Percentiles rank a stretch among this genome's conserved stretches.
Evolutionary conservation across 53 echinoderm and acorn worm genomes (phyloP).

Genomic region (Temnopleurus reevesii): DNA sequence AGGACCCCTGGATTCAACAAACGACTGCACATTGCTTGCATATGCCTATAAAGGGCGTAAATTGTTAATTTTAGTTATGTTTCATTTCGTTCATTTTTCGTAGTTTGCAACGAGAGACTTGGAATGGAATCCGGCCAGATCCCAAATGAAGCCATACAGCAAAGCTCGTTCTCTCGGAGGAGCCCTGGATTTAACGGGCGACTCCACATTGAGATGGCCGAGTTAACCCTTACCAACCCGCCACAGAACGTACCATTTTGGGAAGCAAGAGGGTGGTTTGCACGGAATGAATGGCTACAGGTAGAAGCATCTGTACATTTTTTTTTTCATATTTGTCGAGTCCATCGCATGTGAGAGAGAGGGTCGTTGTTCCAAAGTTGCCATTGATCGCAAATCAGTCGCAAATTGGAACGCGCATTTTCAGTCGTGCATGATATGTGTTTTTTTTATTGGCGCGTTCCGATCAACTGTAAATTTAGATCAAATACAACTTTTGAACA

Average conservation of each 20-base stretch:
- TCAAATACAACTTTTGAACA: no score
- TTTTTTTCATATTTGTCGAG: neutral
- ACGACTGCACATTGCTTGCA: slow-evolving; percentile 65
- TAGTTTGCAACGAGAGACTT: slow-evolving; percentile 74
- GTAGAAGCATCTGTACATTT: neutral
- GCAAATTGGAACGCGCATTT: no score
- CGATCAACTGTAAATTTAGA: no score
- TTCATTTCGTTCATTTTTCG: no score
- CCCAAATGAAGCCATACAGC: slow-evolving; percentile 55
- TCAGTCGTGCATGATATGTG: no score
- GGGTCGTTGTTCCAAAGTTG: no score
- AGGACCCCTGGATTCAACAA: neutral
- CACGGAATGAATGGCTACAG: slow-evolving; percentile 63
- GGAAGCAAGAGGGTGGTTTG: slow-evolving; percentile 37
- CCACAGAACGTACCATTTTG: slow-evolving; percentile 8
- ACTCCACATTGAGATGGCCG: slow-evolving; percentile 49
- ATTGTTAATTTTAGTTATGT: no score
- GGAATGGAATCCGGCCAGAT: slow-evolving; percentile 84
- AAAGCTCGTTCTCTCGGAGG: slow-evolving; percentile 36
- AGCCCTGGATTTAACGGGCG: slow-evolving; percentile 56
- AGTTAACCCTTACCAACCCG: neutral
- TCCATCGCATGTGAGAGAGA: no score
- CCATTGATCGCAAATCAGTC: no score
- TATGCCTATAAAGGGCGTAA: no score
- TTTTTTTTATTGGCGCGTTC: no score